phyloP scores from a whole-genome alignment of 2,888 invertebrate species.

The Pocota personata region DNA sequence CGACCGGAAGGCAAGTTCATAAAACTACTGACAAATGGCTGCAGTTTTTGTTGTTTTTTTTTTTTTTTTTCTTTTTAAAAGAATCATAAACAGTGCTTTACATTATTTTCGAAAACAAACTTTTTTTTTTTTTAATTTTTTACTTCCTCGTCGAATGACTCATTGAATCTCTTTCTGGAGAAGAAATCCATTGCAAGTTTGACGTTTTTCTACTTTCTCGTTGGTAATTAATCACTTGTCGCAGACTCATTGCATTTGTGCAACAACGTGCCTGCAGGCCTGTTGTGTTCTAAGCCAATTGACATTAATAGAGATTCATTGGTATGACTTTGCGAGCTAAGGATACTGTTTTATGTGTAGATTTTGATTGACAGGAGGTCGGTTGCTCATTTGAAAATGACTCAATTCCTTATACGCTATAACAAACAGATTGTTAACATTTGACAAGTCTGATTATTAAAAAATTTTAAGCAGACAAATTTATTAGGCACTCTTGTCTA shows the following conservation, averaged over 20 bases:
- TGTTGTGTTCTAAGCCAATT: constrained; percentile 3
- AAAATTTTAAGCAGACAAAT: neutral
- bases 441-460: neutral
- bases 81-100: neutral
- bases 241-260: neutral
- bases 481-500: neutral
- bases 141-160: neutral
- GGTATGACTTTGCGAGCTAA: neutral
- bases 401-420: neutral
- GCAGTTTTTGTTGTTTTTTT: neutral
- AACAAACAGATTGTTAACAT: neutral
- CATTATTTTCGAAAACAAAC: neutral
- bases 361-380: constrained; percentile 37
- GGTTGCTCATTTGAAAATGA: neutral
- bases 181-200: neutral
- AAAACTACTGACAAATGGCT: constrained; percentile 18
- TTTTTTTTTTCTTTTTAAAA: neutral
- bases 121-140: neutral
- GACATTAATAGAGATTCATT: constrained; percentile 26
- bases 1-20: constrained; percentile 20
- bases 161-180: neutral
- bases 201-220: neutral
- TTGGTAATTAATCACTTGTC: constrained; percentile 13
- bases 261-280: neutral
- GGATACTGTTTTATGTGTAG: neutral